These are phyloP conservation scores for Drosophila bifasciata DNA, from an alignment of 1,140 invertebrate species.

Conservation along the genomic window DNA sequence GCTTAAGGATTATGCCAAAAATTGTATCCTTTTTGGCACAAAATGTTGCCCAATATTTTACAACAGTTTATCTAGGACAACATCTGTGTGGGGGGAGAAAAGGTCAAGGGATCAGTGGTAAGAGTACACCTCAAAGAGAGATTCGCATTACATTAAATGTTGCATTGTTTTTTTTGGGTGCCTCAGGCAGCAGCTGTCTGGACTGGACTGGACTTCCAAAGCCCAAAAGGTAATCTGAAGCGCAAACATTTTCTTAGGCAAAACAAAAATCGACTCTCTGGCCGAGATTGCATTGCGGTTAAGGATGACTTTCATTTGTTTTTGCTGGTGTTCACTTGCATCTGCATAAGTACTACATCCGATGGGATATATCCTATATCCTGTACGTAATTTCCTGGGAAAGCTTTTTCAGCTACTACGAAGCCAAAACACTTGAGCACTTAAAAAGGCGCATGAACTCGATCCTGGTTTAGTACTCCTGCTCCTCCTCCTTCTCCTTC, in stretches of 20 bases:
- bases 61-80: slow-evolving; percentile 58
- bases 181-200: neutral
- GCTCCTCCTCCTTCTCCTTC: neutral
- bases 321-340: slow-evolving; percentile 52
- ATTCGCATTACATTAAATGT: slow-evolving; percentile 36
- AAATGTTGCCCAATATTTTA: slow-evolving; percentile 51
- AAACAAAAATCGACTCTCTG: slow-evolving; percentile 53
- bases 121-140: slow-evolving; percentile 48
- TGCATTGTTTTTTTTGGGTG: slow-evolving; percentile 25
- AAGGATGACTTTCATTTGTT: slow-evolving; percentile 39
- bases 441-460: slow-evolving; percentile 78
- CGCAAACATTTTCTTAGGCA: slow-evolving; percentile 67
- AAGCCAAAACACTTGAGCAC: slow-evolving; percentile 71
- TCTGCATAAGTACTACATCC: slow-evolving; percentile 49
- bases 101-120: slow-evolving; percentile 68
- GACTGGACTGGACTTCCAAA: slow-evolving; percentile 39
- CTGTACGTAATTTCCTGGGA: slow-evolving; percentile 73
- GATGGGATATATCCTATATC: slow-evolving; percentile 15
- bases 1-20: slow-evolving; percentile 39
- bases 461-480: slow-evolving; percentile 41
- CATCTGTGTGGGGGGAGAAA: slow-evolving; percentile 52
- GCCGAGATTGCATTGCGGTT: slow-evolving; percentile 37
- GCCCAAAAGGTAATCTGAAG: slow-evolving; percentile 42
- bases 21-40: slow-evolving; percentile 15
- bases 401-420: slow-evolving; percentile 53